A percentile compares a stretch with the other conserved stretches of the same genome.
These are phyloP conservation scores for Falco peregrinus DNA, from an alignment of 2,797 vertebrate genomes.

Conservation along the genomic window DNA sequence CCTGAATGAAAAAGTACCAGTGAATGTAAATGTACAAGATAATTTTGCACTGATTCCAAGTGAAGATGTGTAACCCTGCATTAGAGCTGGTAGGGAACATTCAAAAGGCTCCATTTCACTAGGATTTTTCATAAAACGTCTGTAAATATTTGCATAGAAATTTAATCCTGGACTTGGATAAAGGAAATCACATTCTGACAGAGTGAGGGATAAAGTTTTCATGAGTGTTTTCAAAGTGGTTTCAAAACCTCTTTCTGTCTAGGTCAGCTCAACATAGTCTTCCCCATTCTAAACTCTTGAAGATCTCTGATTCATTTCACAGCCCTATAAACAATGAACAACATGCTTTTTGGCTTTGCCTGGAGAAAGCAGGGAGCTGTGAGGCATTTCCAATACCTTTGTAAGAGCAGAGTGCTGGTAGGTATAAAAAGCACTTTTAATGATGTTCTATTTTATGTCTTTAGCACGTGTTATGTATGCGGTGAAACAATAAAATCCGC, in stretches of 20 bases:
- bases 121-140: background rate
- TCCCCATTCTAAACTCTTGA: background rate
- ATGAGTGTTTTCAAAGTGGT: background rate
- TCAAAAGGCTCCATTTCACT: slow-evolving; percentile 27
- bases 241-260: background rate
- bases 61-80: background rate
- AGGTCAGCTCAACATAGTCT: background rate
- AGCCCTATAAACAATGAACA: background rate
- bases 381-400: background rate
- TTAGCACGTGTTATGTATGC: background rate
- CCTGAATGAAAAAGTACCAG: slow-evolving; percentile 34
- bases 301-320: background rate
- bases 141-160: slow-evolving; percentile 48
- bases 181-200: background rate
- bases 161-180: background rate
- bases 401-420: background rate
- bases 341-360: background rate
- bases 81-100: background rate
- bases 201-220: background rate
- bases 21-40: background rate
- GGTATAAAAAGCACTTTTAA: background rate
- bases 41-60: background rate
- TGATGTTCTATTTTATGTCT: background rate
- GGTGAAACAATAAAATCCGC: slow-evolving; percentile 5
- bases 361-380: background rate